Percentiles rank a stretch among this genome's conserved stretches.
Evolutionary conservation across 2,888 invertebrate genomes (phyloP).

Genomic region (Tenodera sinensis): DNA sequence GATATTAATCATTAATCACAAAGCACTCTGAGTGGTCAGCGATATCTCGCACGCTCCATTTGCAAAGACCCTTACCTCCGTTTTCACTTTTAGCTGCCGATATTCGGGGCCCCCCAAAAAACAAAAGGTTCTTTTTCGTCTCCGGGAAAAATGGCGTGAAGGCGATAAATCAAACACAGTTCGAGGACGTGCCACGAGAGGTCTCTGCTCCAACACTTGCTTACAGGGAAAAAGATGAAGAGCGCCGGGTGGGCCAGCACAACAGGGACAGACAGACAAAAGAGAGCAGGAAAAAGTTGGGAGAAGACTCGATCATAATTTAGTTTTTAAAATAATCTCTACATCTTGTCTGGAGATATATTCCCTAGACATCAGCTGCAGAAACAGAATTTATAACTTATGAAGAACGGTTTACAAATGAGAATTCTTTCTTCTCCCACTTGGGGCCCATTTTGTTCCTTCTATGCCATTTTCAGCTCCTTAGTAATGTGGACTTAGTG

Average conservation of each 20-base stretch:
- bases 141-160: background rate
- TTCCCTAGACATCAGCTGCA: background rate
- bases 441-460: background rate
- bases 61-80: background rate
- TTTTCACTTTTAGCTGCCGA: background rate
- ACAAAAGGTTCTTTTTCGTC: background rate
- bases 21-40: background rate
- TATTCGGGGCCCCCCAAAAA: background rate
- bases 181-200: background rate
- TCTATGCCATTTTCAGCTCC: background rate
- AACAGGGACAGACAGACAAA: background rate
- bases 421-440: background rate
- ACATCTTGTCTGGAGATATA: background rate
- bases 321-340: slow-evolving; percentile 4
- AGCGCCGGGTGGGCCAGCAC: background rate
- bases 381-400: background rate
- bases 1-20: background rate
- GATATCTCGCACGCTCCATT: background rate
- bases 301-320: background rate
- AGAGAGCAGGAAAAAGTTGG: background rate
- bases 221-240: background rate
- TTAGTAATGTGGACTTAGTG: background rate
- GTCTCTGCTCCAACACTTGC: background rate
- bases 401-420: background rate
- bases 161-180: background rate